These are phyloP conservation scores for Parnassius orleans DNA, from an alignment of 2,888 invertebrate genomes.

Conservation along the genomic window DNA sequence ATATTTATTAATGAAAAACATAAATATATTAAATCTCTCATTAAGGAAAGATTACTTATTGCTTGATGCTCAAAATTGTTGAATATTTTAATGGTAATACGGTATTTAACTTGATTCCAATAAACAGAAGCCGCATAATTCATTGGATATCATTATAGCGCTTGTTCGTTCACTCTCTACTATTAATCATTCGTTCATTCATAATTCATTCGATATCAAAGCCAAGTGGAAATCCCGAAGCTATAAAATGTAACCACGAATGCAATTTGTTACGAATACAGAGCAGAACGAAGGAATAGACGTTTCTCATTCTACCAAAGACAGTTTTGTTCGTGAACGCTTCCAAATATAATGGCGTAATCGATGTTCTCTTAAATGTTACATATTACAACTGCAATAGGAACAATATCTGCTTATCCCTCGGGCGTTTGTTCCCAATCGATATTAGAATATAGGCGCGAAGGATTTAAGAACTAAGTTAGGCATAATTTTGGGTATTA, in stretches of 20 bases:
- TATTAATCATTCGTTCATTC: slow-evolving; percentile 29
- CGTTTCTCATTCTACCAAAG: slow-evolving; percentile 3
- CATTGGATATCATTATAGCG: slow-evolving; percentile 23
- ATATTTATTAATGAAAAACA: no score
- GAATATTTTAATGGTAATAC: neutral
- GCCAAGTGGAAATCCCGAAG: slow-evolving; percentile 20
- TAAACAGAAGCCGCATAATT: slow-evolving; percentile 12
- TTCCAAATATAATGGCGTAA: neutral
- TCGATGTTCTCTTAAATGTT: neutral
- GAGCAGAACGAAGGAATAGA: slow-evolving; percentile 14
- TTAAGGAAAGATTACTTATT: no score
- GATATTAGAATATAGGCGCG: neutral
- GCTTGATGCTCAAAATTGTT: neutral
- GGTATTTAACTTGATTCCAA: slow-evolving; percentile 3
- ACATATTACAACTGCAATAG: neutral
- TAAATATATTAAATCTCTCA: no score
- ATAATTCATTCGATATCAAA: slow-evolving; percentile 31
- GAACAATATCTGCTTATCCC: neutral
- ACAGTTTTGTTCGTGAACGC: neutral
- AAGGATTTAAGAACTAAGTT: neutral
- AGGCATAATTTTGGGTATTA: no score
- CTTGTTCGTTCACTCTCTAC: slow-evolving; percentile 27
- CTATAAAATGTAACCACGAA: slow-evolving; percentile 21
- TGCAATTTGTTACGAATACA: slow-evolving; percentile 31
- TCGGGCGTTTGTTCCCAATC: neutral